phyloP scores from a whole-genome alignment of 2,113 vertebrate species.

The Anolis carolinensis region DNA sequence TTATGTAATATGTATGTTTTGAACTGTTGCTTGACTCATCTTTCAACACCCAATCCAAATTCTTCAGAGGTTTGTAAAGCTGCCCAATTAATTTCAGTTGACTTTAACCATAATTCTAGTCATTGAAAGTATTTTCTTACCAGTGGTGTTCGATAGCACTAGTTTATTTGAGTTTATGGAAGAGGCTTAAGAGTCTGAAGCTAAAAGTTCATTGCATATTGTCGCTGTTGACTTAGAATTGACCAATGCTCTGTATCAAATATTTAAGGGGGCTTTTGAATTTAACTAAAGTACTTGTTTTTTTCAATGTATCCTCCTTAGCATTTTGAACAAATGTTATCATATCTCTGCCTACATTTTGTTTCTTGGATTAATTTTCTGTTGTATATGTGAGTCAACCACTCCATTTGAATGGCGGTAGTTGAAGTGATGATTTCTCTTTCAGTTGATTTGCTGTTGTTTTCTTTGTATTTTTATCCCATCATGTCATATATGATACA shows the following conservation, averaged over 20 bases:
- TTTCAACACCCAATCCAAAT: background rate
- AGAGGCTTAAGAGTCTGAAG: conserved; percentile 6
- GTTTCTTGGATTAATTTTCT: background rate
- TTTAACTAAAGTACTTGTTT: background rate
- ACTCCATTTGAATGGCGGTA: background rate
- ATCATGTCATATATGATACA: background rate
- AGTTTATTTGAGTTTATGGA: background rate
- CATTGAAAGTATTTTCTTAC: background rate
- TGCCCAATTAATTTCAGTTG: conserved; percentile 2
- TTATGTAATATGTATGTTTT: background rate
- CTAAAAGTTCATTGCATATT: conserved; percentile 36
- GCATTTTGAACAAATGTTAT: background rate
- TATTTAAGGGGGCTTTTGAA: background rate
- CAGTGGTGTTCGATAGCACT: no score
- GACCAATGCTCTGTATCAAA: conserved; percentile 29
- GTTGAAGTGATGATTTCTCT: background rate
- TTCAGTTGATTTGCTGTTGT: background rate
- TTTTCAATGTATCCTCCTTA: background rate
- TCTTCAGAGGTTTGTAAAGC: background rate
- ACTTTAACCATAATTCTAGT: background rate
- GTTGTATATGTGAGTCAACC: background rate
- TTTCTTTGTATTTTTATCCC: background rate
- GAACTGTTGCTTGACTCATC: background rate
- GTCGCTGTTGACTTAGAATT: background rate
- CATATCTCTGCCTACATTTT: background rate